phyloP scores from a whole-genome alignment of 2,113 vertebrate species.

The Myiagra hebetior region DNA sequence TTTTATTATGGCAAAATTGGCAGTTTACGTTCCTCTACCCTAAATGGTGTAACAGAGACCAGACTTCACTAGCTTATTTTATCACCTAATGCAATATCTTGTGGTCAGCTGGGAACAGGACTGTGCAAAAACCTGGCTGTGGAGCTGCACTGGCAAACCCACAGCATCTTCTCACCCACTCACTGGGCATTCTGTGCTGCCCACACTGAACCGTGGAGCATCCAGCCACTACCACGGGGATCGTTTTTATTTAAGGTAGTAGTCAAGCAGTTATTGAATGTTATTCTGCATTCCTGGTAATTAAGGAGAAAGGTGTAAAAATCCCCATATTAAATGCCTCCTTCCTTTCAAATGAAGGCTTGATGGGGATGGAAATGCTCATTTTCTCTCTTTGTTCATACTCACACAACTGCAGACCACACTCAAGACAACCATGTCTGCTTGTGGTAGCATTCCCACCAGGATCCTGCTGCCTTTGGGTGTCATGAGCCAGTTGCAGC shows the following conservation, averaged over 20 bases:
- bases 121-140: neutral
- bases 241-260: neutral
- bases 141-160: neutral
- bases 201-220: fast-evolving
- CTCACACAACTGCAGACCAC: neutral
- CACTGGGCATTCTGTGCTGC: neutral
- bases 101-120: neutral
- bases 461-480: neutral
- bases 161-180: neutral
- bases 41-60: neutral
- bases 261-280: neutral
- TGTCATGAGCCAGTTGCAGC: neutral
- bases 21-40: neutral
- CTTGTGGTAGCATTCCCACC: neutral
- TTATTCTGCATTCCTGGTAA: neutral
- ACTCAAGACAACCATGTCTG: neutral
- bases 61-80: neutral
- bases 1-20: neutral
- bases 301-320: neutral
- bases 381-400: neutral
- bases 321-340: neutral
- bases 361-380: neutral
- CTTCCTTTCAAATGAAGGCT: neutral
- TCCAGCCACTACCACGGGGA: neutral
- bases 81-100: neutral